Base-by-base conservation (phyloP, 2,797 vertebrate genomes). In the Mastacembelus armatus region DNA sequence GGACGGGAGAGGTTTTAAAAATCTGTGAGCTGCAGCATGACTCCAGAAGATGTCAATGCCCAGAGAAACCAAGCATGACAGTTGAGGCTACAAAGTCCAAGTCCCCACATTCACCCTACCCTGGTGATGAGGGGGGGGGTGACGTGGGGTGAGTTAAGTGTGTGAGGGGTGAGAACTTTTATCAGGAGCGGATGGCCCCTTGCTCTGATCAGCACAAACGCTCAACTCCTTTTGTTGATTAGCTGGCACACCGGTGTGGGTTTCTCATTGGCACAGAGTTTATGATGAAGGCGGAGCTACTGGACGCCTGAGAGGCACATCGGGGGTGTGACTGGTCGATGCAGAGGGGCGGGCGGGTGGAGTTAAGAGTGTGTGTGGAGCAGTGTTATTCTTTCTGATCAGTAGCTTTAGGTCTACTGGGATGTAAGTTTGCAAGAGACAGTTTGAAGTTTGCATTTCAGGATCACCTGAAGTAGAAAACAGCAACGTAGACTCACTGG, bases 231-330 rank as follows among this genome's bases (percentile, higher is more conserved):
- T 75, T 66, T 67, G 78, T 76, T 66, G 57, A 42, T 79, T 77
- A 78, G 80, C 90, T 92, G 92, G 87, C 94, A 94, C 94, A 88
- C 95, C 91, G 94, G 94, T 94, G 88, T 85, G 89, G 83, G 51
- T 83, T 87, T 88, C 81, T 89, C 72, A 88, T 93, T 87, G 91
- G 95, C 94, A 94, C 93, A 90, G 94, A 92, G 93, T 85, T 74
- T 78, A 65, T 75, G 89, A 87, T 88, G 85, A 93, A 95, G 93
- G 94, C 91, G 88, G 89, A 88, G 93, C 90, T 94, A 92, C 94
- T 91, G 92, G 92, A 93, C 95, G 93, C 94, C 95, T 95, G 95
- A 97, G 94, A 89, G 89, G 86, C 88, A 83, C 74, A 74, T 80
- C 45, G 63, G 75, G 48, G 19, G 38, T 26, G 68, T 51, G 77